Evolutionary conservation across 2,797 vertebrate genomes (phyloP), one percentile per base, ranked within the genome.

Genomic region (Liasis olivaceus): DNA sequence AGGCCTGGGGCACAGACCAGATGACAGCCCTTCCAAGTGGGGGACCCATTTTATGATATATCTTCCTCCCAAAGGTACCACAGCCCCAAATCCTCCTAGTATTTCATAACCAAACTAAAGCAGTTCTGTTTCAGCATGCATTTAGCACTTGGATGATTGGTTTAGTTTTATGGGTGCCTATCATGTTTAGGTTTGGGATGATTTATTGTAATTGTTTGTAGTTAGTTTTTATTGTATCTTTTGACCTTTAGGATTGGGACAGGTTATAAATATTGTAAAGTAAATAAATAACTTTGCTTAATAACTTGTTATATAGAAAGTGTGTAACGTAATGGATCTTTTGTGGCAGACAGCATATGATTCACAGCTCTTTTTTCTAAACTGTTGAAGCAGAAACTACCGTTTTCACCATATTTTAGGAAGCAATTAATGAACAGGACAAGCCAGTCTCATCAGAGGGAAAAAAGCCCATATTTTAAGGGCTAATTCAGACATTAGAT

Each of bases 251-350:
- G 69, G 69, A 84, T 88, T 93, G 77, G 26, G 81, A 24, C 85
- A 93, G 85, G 17, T 62, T 91, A 81, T 92, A 93, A 95, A 88
- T 4, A 47, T 24, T 24, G 11, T 81, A 89, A 92, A 85, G 90
- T 54, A 90, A 85, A 66, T 93, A 56, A 9, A 84, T 94, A 89
- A 59, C 64, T 88, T 20, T 12, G 59, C 20, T 91, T 64, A 85
- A 85, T 84, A 87, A 6, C 26, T 28, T 42, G 51, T 91, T 95
- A 86, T 92, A 56, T 14, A 9, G 36, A 36, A 54, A 36, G 9
- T 90, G 90, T 94, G 84, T n/a, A 63, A 56, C 88, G 2, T 93
- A 47, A 24, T 91, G 31, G 26, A 0, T 1, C 17, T 91, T 95
- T 95, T 95, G n/a, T 51, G 56, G 7, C 31, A 89, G 94, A 54